Percentiles rank a stretch among this genome's conserved stretches.
Evolutionary conservation across 30 jellyfish, hydroid and myxozoan species (phyloP).

Genomic region (Chironex yamaguchii): DNA sequence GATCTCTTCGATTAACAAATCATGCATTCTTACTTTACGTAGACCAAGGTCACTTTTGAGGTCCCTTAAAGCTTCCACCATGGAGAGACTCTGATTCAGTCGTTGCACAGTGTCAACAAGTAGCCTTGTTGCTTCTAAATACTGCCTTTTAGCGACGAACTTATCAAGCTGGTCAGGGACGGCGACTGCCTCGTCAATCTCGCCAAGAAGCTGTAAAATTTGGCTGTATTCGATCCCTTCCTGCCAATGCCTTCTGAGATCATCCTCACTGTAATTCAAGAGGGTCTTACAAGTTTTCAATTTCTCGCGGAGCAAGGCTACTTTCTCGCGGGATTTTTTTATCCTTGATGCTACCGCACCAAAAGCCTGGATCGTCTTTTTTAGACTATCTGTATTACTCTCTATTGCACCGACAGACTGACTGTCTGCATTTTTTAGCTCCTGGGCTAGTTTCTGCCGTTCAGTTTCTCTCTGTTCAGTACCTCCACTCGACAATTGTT

Average conservation of each 20-base stretch:
- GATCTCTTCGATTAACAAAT: conserved; percentile 84
- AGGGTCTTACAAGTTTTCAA: conserved; percentile 83
- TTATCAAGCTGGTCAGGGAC: conserved; percentile 97
- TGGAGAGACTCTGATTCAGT: conserved; percentile 62
- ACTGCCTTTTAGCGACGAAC: conserved; percentile 79
- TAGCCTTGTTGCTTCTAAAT: conserved; percentile 84
- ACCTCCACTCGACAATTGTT: conserved; percentile 61
- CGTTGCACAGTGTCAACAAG: conserved; percentile 73
- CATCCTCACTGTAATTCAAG: conserved; percentile 90
- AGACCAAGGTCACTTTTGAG: conserved; percentile 69
- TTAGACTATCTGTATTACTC: conserved; percentile 91
- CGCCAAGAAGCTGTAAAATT: conserved; percentile 78
- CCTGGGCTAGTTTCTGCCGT: conserved; percentile 76
- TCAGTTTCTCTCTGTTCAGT: conserved; percentile 87
- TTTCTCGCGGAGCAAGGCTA: conserved; percentile 77
- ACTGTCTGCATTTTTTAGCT: conserved; percentile 88
- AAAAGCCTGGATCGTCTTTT: conserved; percentile 91
- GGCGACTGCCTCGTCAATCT: conserved; percentile 90
- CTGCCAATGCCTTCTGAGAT: conserved; percentile 94
- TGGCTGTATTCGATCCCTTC: conserved; percentile 97
- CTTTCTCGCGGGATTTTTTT: conserved; percentile 73
- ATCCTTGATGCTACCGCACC: conserved; percentile 93
- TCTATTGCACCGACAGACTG: conserved; percentile 77
- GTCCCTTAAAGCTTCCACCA: conserved; percentile 95
- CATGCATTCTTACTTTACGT: conserved; percentile 85